Evolutionary conservation across 2,797 vertebrate genomes (phyloP), one percentile per base, ranked within the genome.

Genomic region (Myripristis murdjan): DNA sequence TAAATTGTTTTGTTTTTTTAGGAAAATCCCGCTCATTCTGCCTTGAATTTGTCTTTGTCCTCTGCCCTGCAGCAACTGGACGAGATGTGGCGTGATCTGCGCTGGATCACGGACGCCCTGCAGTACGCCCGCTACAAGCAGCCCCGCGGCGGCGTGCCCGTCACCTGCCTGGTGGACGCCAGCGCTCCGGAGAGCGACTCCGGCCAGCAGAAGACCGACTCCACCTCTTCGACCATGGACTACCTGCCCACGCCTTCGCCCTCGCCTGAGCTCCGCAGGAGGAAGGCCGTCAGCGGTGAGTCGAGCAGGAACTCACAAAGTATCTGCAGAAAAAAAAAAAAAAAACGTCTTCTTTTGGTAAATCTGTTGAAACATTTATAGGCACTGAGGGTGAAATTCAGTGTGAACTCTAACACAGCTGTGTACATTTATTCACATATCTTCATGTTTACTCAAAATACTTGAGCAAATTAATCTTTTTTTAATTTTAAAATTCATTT

Each of bases 61-160:
- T 9, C 14, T 47, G 8, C 12, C 24, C 16, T 44, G 57, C 65
- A 88, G 88, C 92, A 93, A 28, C 78, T 93, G 80, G 91, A 93
- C 3, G 92, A 93, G 70, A 83, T 88, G 81, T 89, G 90, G 4
- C 87, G 87, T 0, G 90, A 91, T 24, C 80, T 92, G 0, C 88
- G 90, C 4, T 99, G 98, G 98, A 95, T 99, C 71, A 97, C 95
- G 1, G 97, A 98, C 64, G 97, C 96, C 0, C 92, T 99, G 59
- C 97, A 99, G 90, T 97, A 94, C 20, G 98, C 97, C 2, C 95
- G 98, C 65, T 98, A 98, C 91, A 98, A 96, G 77, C 97, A 97
- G 70, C 95, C 97, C 0, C 88, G 91, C 7, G 93, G 95, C 23
- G 96, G 96, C 37, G 92, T 97, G 5, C 93, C 92, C 3, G 88